Base-by-base conservation (phyloP, 2,797 vertebrate genomes). In the Neopelma chrysocephalum region DNA sequence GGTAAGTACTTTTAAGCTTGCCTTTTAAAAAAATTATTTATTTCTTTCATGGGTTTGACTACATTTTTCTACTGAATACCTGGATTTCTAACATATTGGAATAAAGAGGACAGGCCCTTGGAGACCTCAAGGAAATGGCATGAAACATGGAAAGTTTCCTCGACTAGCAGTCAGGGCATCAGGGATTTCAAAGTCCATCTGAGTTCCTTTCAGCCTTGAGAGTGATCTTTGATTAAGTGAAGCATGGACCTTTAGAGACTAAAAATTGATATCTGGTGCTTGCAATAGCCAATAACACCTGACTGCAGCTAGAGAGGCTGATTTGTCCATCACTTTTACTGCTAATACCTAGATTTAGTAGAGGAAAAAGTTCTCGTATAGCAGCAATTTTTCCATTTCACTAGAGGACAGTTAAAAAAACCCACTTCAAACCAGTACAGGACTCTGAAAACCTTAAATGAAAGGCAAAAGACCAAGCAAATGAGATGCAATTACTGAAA, bases 201-300 rank as follows among this genome's bases (percentile, higher is more conserved):
- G 48, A 89, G 27, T 56, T 64, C 21, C 25, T 56, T 73, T 60
- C 45, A 89, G 36, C 9, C 34, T 86, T 61, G 2, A 66, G 34
- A 78, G 16, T 21, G 8, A 68, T 88, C 53, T 75, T 81, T 70
- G 51, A 85, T 54, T 73, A 94, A 89, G 48, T 10, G 48, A 93
- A 78, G 25, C 11, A 81, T 13, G 36, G 72, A 86, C 43, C 60
- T 78, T 12, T 3, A 34, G 15, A 80, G 25, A 70, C 38, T 58
- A 81, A 80, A 92, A 83, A 81, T 4, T 81, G 47, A 0, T 66
- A 86, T 8, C 17, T 75, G 36, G 15, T 81, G n/a, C 57, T 58
- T 75, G 22, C 32, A 92, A 60, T 10, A 87, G 70, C 8, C 53
- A 89, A 6, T 40, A 75, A 83, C 31, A 80, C 27, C 51, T 40